phyloP scores from a whole-genome alignment of 2,888 invertebrate species.

The Dolichomitus sp. region DNA sequence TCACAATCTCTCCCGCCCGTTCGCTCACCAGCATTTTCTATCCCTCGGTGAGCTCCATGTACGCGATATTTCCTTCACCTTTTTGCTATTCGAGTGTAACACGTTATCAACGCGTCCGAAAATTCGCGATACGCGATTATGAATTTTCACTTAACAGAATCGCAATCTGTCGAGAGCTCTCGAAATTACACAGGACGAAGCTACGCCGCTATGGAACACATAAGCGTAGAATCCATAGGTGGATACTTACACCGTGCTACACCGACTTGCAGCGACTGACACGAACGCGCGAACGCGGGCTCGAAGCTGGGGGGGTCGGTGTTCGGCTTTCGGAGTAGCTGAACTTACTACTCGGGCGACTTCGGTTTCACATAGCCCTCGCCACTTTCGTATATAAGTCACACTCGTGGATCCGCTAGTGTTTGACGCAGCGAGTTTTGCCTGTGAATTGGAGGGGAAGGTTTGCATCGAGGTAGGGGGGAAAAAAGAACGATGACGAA shows the following conservation, averaged over 20 bases:
- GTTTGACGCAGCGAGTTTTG: constrained; percentile 3
- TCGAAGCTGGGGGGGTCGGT: constrained; percentile 2
- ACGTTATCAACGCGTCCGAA: not conserved
- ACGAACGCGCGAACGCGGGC: constrained; percentile 50
- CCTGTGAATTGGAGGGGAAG: not conserved
- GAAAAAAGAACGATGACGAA: not conserved
- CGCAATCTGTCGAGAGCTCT: not conserved
- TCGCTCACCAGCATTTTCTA: constrained; percentile 83
- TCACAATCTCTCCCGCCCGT: constrained; percentile 75
- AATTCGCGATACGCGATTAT: not conserved
- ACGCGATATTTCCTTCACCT: constrained; percentile 65
- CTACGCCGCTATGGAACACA: constrained; percentile 54
- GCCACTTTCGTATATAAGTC: not conserved
- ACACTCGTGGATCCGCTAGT: not conserved
- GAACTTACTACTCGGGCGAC: not conserved
- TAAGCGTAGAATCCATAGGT: constrained; percentile 56
- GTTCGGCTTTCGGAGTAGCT: constrained; percentile 24
- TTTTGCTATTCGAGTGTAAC: not conserved
- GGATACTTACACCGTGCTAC: constrained; percentile 39
- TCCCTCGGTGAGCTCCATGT: constrained; percentile 77
- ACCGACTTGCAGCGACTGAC: constrained; percentile 63
- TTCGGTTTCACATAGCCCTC: constrained; percentile 14
- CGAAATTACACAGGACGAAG: constrained; percentile 30
- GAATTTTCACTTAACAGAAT: not conserved
- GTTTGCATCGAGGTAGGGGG: not conserved